These are phyloP conservation scores for Machimus rusticus DNA, from an alignment of 2,888 invertebrate species.

Conservation along the genomic window DNA sequence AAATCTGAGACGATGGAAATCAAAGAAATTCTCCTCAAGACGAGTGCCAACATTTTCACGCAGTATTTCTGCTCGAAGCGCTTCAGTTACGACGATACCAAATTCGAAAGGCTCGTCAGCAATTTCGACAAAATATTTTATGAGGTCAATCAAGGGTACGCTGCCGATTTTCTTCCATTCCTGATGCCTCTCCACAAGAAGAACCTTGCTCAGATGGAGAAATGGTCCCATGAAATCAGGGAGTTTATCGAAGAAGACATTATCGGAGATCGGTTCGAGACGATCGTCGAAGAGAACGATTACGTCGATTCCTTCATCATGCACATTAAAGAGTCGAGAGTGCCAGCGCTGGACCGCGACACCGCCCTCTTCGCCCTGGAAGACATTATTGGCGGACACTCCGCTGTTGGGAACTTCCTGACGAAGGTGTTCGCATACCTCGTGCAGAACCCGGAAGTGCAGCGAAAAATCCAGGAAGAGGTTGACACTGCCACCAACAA, in stretches of 20 bases:
- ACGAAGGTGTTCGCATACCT: constrained; percentile 68
- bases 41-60: constrained; percentile 70
- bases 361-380: constrained; percentile 60
- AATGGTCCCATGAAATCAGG: constrained; percentile 66
- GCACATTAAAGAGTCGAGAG: constrained; percentile 62
- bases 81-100: constrained; percentile 59
- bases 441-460: constrained; percentile 65
- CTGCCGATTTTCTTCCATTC: constrained; percentile 72
- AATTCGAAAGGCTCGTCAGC: constrained; percentile 65
- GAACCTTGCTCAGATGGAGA: constrained; percentile 65
- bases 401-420: constrained; percentile 71
- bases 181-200: constrained; percentile 66
- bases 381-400: constrained; percentile 70
- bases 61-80: constrained; percentile 68
- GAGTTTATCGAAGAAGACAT: constrained; percentile 66
- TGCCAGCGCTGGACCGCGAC: constrained; percentile 65
- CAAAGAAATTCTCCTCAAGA: constrained; percentile 65
- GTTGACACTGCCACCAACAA: constrained; percentile 53
- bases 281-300: constrained; percentile 61
- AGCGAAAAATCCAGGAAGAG: constrained; percentile 66
- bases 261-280: constrained; percentile 63
- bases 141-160: constrained; percentile 74
- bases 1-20: constrained; percentile 52
- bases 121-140: constrained; percentile 72
- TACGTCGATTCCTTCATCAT: constrained; percentile 69